Base-by-base conservation (phyloP, 53 echinoderm and acorn worm species). In the Zoroaster sp. region DNA sequence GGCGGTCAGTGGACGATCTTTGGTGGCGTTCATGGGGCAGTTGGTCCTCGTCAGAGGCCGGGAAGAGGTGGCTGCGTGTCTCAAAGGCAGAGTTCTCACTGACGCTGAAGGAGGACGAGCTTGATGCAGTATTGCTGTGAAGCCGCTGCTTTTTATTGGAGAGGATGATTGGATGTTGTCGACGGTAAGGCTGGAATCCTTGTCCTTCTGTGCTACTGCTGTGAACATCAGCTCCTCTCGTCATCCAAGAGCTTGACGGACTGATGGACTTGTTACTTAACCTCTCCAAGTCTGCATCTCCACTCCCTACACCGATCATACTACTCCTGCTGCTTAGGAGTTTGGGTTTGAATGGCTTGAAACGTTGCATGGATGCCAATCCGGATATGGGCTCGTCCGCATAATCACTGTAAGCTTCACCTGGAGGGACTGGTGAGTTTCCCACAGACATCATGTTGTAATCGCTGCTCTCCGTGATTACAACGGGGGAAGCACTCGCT, bases 61-160 rank as follows among this genome's bases (percentile, higher is more conserved):
- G 72, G 30, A 47, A 69, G 43, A 65, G 40, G 23, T 74, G 72
- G 40, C 73, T 80, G 55, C 90, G 72, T 44, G 90, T 40, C 82
- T 89, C 90, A 51, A 89, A 89, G 44, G 90, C 90, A 8, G 90
- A 89, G 74, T 80, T 89, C 63, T 53, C 82, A 30, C 90, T 89
- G 28, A 89, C 59, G 44, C 73, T 72, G 82, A 89, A 89, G 7
- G 78, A 47, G 0, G 76, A 49, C n/a, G 81, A 65, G 43, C 81
- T 63, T 1, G 81, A 63, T 11, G 76, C 77, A 33, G 81, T 73
- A 72, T 74, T 89, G 40, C 90, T 82, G 45, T 72, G 81, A 59
- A 89, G 65, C 8, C 74, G 81, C 23, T 81, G 90, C 44, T 89
- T 89, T 47, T 89, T 89, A 42, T 80, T 80, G 53, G 78, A 71